Evolutionary conservation across 2,888 invertebrate species (phyloP).

Genomic region (Trachelus iudaicus): DNA sequence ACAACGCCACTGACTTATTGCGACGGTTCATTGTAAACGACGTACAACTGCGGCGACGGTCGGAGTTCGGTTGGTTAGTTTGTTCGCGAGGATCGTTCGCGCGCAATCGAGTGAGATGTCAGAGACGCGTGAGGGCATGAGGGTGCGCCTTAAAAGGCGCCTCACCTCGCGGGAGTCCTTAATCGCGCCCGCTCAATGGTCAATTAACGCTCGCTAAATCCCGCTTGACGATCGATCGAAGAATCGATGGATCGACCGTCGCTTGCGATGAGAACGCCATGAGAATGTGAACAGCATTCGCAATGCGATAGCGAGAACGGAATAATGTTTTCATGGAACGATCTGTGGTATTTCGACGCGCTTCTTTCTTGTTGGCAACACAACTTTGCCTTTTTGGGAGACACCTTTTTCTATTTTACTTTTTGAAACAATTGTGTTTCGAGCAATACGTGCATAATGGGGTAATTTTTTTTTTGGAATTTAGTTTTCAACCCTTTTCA

Average conservation of each 20-base stretch:
- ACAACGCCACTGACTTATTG: not conserved
- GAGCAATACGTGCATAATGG: not conserved
- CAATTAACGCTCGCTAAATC: conserved; percentile 34
- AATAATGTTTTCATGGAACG: conserved; percentile 3
- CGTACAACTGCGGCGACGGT: not conserved
- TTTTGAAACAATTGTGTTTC: not conserved
- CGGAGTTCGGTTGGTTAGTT: not conserved
- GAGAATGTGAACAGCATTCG: not conserved
- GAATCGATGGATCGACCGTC: not conserved
- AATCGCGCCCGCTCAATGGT: conserved; percentile 30
- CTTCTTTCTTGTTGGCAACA: not conserved
- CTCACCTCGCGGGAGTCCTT: conserved; percentile 13
- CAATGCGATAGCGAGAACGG: not conserved
- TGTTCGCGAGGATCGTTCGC: not conserved
- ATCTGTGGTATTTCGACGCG: not conserved
- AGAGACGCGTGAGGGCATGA: conserved; percentile 15
- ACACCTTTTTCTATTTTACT: not conserved
- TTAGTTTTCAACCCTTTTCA: not conserved
- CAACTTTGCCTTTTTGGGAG: not conserved
- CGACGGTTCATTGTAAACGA: not conserved
- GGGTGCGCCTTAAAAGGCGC: conserved; percentile 18
- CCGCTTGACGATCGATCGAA: conserved; percentile 21
- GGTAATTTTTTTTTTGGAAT: not conserved
- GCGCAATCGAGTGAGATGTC: conserved; percentile 2
- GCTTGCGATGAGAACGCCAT: not conserved